A percentile compares a stretch with the other conserved stretches of the same genome.
phyloP scores from a whole-genome alignment of 1,140 invertebrate genomes.

The Heliconius nattereri region DNA sequence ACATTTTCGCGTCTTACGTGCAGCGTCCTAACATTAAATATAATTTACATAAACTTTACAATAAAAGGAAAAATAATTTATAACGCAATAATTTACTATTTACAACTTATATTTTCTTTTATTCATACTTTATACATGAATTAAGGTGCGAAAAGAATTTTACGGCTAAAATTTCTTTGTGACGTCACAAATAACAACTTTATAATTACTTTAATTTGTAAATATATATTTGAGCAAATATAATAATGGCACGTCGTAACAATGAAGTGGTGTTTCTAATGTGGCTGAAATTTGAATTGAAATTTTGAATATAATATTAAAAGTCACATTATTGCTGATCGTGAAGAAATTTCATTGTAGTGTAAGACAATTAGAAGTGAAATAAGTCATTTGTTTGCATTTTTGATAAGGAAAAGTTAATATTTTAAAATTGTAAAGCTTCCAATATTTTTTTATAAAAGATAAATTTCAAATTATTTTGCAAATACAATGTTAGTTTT shows the following conservation, averaged over 20 bases:
- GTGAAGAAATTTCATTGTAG: not conserved
- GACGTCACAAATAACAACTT: constrained; percentile 12
- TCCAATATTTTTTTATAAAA: not conserved
- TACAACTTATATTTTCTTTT: constrained; percentile 46
- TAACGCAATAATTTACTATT: constrained; percentile 50
- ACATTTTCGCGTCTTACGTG: constrained; percentile 66
- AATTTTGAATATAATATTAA: not conserved
- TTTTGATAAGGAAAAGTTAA: not conserved
- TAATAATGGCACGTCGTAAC: constrained; percentile 38
- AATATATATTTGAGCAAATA: constrained; percentile 41
- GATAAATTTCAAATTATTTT: not conserved
- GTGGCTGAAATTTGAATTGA: not conserved
- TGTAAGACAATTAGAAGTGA: not conserved
- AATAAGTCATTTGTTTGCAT: not conserved
- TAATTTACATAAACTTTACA: constrained; percentile 64
- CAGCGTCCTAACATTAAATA: constrained; percentile 58
- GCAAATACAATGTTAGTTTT: not conserved
- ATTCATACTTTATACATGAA: constrained; percentile 37
- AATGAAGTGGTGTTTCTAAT: constrained; percentile 16
- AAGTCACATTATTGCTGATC: not conserved
- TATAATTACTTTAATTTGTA: constrained; percentile 22
- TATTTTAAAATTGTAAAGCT: not conserved
- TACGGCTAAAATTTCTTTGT: constrained; percentile 20
- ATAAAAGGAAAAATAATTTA: constrained; percentile 51
- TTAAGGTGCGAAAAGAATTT: constrained; percentile 33